phyloP scores from a whole-genome alignment of 2,888 invertebrate genomes.

The Ptycholaimellus sp. region DNA sequence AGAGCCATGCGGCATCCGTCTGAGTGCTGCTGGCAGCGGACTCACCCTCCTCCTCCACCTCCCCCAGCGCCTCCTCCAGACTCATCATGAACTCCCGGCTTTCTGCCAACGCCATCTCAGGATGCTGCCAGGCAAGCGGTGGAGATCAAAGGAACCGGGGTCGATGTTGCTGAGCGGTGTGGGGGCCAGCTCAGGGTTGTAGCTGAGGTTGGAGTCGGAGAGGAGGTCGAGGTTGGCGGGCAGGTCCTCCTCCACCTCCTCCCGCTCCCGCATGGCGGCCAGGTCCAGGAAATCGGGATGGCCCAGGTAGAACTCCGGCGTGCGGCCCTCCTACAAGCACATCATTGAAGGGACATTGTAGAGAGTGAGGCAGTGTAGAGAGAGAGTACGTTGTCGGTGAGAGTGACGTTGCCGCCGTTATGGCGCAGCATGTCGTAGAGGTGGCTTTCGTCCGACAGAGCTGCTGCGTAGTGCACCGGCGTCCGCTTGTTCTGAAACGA shows the following conservation, averaged over 20 bases:
- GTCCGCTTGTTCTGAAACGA: conserved; percentile 50
- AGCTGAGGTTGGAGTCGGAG: no score
- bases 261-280: conserved; percentile 20
- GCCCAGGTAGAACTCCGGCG: conserved; percentile 51
- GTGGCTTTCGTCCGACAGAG: no score
- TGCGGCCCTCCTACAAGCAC: conserved; percentile 45
- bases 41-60: conserved; percentile 13
- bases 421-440: no score
- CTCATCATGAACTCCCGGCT: conserved; percentile 10
- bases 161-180: neutral
- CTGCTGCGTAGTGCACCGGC: conserved; percentile 63
- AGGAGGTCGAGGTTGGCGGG: no score
- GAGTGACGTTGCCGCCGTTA: no score
- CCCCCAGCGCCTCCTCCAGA: conserved; percentile 15
- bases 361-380: neutral
- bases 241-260: conserved; percentile 11
- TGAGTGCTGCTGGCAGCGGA: no score
- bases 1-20: no score
- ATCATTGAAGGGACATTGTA: no score
- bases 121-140: no score
- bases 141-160: no score
- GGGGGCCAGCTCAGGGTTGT: no score
- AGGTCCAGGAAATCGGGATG: conserved; percentile 46
- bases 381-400: conserved; percentile 60
- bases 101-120: conserved; percentile 1